Evolutionary conservation across 2,888 invertebrate species (phyloP).

Genomic region (Bimastos eiseni): DNA sequence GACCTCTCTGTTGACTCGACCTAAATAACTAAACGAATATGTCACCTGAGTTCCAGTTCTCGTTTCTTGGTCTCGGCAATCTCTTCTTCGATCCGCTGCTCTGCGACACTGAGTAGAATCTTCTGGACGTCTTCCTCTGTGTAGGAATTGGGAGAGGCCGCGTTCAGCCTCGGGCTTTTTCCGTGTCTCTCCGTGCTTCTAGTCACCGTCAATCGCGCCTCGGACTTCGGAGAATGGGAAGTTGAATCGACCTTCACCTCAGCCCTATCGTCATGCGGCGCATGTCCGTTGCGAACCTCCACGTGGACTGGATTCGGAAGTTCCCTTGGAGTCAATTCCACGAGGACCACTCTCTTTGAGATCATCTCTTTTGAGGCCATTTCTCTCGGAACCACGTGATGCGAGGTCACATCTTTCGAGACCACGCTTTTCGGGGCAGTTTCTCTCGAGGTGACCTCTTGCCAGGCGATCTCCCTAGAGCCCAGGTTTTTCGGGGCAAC

Average conservation of each 20-base stretch:
- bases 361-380: neutral
- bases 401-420: neutral
- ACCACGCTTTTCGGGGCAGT: neutral
- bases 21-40: neutral
- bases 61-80: conserved; percentile 1
- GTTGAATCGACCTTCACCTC: neutral
- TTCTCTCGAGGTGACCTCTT: neutral
- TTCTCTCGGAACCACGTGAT: neutral
- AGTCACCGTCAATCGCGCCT: neutral
- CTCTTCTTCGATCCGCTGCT: neutral
- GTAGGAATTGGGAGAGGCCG: neutral
- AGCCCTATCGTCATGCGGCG: neutral
- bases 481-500: neutral
- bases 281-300: neutral
- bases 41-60: conserved; percentile 1
- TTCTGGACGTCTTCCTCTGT: neutral
- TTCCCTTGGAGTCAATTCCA: neutral
- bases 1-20: too few relatives aligned
- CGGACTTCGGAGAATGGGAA: neutral
- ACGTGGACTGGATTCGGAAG: neutral
- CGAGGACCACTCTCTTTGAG: neutral
- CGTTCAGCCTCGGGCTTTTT: neutral
- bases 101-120: neutral
- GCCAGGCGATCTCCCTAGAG: neutral
- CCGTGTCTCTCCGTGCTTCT: neutral